Evolutionary conservation across 1,140 invertebrate genomes (phyloP).

Genomic region (Chymomyza costata): DNA sequence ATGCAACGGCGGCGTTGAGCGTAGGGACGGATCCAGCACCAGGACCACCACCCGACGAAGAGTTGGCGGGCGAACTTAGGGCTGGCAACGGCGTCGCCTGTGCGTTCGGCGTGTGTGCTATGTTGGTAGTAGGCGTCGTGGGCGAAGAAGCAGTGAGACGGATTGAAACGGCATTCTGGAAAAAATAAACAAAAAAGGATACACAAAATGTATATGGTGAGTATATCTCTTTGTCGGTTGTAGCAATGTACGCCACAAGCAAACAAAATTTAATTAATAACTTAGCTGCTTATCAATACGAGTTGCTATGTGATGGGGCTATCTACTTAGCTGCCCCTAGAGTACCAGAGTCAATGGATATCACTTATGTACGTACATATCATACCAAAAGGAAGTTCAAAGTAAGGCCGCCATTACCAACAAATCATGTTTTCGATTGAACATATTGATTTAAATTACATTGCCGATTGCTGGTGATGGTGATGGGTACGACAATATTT

Average conservation of each 20-base stretch:
- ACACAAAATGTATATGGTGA: constrained; percentile 2
- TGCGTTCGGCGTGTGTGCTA: constrained; percentile 53
- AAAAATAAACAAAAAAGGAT: constrained; percentile 1
- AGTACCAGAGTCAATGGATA: constrained; percentile 3
- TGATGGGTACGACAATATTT: too few species aligned
- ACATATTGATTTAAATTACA: constrained; percentile 75
- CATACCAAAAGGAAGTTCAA: constrained; percentile 55
- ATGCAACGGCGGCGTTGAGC: constrained; percentile 74
- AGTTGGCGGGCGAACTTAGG: constrained; percentile 33
- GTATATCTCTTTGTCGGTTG: too few species aligned
- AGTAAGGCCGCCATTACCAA: constrained; percentile 69
- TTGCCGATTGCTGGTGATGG: constrained; percentile 65
- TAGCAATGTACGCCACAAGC: not conserved
- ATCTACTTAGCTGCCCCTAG: constrained; percentile 12
- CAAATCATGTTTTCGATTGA: constrained; percentile 75
- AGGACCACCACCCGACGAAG: constrained; percentile 39
- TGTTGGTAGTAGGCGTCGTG: constrained; percentile 62
- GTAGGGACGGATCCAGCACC: constrained; percentile 75
- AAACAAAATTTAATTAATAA: not conserved
- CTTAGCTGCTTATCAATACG: constrained; percentile 16
- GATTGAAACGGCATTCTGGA: constrained; percentile 75
- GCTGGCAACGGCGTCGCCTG: constrained; percentile 28
- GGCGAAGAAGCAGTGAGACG: constrained; percentile 73
- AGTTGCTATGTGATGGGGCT: constrained; percentile 7
- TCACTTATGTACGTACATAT: not conserved